Evolutionary conservation across 1,140 invertebrate species (phyloP).

Genomic region (Asobara japonica): DNA sequence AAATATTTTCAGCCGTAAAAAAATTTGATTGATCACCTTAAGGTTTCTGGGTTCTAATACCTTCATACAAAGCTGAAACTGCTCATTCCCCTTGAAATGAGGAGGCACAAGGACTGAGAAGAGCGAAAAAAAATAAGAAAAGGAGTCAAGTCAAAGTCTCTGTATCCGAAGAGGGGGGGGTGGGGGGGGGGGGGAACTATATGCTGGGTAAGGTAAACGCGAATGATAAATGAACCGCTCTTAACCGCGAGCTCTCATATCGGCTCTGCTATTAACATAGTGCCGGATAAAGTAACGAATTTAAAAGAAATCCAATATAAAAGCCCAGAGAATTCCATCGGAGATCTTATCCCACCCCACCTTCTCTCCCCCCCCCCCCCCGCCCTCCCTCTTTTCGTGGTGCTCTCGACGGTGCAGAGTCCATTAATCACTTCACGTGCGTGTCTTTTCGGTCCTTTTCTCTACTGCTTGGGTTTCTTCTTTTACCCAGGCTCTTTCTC

Average conservation of each 20-base stretch:
- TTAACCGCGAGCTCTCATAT: conserved; percentile 63
- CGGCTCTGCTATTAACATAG: conserved; percentile 65
- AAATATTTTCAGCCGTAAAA: neutral
- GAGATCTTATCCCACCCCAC: conserved; percentile 52
- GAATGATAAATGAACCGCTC: conserved; percentile 66
- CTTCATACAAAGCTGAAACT: neutral
- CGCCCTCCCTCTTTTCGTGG: conserved; percentile 22
- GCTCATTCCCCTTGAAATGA: neutral
- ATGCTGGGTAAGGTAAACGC: conserved; percentile 33
- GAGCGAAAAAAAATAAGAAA: neutral
- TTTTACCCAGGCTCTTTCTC: conserved; percentile 6
- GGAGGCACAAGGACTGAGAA: conserved; percentile 17
- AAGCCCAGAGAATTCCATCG: conserved; percentile 59
- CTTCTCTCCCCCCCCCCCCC: conserved; percentile 25
- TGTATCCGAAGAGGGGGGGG: conserved; percentile 19
- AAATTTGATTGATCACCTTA: neutral
- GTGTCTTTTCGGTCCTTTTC: conserved; percentile 38
- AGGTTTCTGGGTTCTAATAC: neutral
- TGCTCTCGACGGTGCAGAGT: conserved; percentile 60
- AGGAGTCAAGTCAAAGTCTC: conserved; percentile 21
- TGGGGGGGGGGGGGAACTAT: conserved; percentile 25
- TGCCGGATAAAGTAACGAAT: conserved; percentile 67
- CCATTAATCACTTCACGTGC: conserved; percentile 64
- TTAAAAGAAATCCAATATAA: conserved; percentile 68
- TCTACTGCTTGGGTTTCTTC: conserved; percentile 36